These are phyloP conservation scores for Octopus sinensis DNA, from an alignment of 1,140 invertebrate species.

Conservation along the genomic window DNA sequence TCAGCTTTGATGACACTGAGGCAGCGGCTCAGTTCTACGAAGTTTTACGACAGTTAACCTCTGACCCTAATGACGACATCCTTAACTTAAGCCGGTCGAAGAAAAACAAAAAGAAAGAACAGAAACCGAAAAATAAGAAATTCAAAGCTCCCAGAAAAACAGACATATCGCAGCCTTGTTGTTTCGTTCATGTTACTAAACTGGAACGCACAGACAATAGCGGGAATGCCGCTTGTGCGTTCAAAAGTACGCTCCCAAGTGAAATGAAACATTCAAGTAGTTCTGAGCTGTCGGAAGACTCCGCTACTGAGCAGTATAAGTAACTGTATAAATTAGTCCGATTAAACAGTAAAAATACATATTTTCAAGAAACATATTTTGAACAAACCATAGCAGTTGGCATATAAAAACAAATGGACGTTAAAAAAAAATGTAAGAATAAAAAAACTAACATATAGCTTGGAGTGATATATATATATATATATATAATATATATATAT, in stretches of 20 bases:
- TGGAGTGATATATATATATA: too few relatives aligned
- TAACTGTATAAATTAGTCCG: neutral
- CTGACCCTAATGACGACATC: conserved; percentile 77
- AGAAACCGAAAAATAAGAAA: conserved; percentile 44
- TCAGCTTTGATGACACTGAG: conserved; percentile 75
- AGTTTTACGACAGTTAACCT: conserved; percentile 70
- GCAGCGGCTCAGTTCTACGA: conserved; percentile 69
- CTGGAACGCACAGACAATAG: conserved; percentile 64
- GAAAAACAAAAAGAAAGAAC: conserved; percentile 61
- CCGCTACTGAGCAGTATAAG: neutral
- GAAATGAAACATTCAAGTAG: conserved; percentile 13
- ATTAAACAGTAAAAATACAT: too few relatives aligned
- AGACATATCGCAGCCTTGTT: conserved; percentile 82
- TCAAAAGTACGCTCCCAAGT: neutral
- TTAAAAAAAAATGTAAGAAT: too few relatives aligned
- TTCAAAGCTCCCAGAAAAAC: conserved; percentile 69
- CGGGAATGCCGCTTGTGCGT: neutral
- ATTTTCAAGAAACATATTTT: too few relatives aligned
- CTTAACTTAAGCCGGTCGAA: conserved; percentile 62
- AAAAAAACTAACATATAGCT: too few relatives aligned
- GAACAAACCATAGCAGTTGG: too few relatives aligned
- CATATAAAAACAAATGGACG: too few relatives aligned
- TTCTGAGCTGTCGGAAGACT: conserved; percentile 11
- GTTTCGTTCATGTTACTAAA: conserved; percentile 81
- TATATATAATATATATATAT: too few relatives aligned